A percentile compares a stretch with the other conserved stretches of the same genome.
phyloP scores from a whole-genome alignment of 2,888 invertebrate species.

The Heliconius erato region DNA sequence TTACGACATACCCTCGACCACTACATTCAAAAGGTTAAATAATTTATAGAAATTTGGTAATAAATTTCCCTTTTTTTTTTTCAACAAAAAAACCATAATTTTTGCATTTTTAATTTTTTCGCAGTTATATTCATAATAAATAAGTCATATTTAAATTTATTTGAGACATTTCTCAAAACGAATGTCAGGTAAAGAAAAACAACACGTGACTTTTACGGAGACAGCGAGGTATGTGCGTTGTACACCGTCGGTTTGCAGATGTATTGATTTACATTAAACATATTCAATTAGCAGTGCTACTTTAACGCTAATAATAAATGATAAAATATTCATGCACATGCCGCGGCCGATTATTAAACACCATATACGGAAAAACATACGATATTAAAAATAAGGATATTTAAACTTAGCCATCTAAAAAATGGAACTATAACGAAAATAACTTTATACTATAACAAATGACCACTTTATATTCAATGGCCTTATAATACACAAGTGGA shows the following conservation, averaged over 20 bases:
- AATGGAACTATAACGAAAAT: conserved; percentile 7
- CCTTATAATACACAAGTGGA: background rate
- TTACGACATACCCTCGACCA: conserved; percentile 67
- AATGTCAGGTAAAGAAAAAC: conserved; percentile 78
- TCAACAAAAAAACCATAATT: too few relatives aligned
- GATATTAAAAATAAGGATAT: conserved; percentile 22
- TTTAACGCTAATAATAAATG: conserved; percentile 53
- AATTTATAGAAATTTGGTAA: conserved; percentile 12
- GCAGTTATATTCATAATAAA: too few relatives aligned
- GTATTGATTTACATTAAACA: conserved; percentile 73
- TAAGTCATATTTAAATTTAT: conserved; percentile 60
- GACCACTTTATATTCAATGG: conserved; percentile 18
- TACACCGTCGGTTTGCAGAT: conserved; percentile 67
- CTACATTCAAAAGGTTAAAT: conserved; percentile 25
- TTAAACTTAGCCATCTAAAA: conserved; percentile 13
- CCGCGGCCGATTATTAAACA: conserved; percentile 35
- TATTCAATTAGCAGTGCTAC: conserved; percentile 68
- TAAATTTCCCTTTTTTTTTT: background rate
- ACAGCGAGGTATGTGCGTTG: conserved; percentile 74
- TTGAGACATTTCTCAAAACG: conserved; percentile 72
- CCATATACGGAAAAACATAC: conserved; percentile 32
- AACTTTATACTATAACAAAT: conserved; percentile 15
- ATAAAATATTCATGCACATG: conserved; percentile 48
- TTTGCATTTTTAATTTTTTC: too few relatives aligned
- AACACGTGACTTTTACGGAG: conserved; percentile 81